A percentile compares a stretch with the other conserved stretches of the same genome.
These are phyloP conservation scores for Spodoptera frugiperda DNA, from an alignment of 1,140 invertebrate species.

Conservation along the genomic window DNA sequence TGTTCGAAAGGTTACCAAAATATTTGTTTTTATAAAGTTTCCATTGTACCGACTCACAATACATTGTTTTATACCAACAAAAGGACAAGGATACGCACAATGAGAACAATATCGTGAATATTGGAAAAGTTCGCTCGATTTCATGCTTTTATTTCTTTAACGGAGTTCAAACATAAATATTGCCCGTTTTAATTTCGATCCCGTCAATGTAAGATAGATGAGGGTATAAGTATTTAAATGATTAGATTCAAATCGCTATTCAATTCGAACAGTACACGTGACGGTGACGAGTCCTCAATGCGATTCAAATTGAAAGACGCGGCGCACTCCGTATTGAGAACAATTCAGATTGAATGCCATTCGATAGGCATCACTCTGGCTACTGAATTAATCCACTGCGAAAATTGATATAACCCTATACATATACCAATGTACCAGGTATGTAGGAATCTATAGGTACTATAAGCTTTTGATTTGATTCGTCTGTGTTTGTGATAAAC, in stretches of 20 bases:
- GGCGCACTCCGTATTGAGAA: slow-evolving; percentile 37
- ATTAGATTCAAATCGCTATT: slow-evolving; percentile 29
- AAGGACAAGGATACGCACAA: not conserved
- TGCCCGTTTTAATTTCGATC: not conserved
- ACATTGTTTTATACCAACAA: not conserved
- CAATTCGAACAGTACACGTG: slow-evolving; percentile 13
- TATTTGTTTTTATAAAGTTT: too few species aligned
- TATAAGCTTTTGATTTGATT: slow-evolving; percentile 12
- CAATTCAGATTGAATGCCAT: slow-evolving; percentile 43
- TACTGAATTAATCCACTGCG: slow-evolving; percentile 15
- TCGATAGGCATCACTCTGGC: slow-evolving; percentile 41
- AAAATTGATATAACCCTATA: slow-evolving; percentile 13
- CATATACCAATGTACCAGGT: not conserved
- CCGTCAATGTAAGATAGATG: slow-evolving; percentile 15
- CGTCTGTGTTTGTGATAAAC: not conserved
- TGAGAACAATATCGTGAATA: slow-evolving; percentile 11
- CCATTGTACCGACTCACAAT: not conserved
- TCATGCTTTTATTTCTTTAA: not conserved
- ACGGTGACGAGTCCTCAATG: slow-evolving; percentile 18
- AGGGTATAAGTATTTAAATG: not conserved
- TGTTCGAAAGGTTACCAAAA: too few species aligned
- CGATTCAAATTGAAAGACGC: slow-evolving; percentile 44
- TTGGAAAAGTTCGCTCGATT: slow-evolving; percentile 10
- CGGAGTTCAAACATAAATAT: not conserved
- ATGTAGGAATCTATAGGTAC: not conserved